phyloP scores from a whole-genome alignment of 2,113 vertebrate genomes.

The Nyctibius bracteatus region DNA sequence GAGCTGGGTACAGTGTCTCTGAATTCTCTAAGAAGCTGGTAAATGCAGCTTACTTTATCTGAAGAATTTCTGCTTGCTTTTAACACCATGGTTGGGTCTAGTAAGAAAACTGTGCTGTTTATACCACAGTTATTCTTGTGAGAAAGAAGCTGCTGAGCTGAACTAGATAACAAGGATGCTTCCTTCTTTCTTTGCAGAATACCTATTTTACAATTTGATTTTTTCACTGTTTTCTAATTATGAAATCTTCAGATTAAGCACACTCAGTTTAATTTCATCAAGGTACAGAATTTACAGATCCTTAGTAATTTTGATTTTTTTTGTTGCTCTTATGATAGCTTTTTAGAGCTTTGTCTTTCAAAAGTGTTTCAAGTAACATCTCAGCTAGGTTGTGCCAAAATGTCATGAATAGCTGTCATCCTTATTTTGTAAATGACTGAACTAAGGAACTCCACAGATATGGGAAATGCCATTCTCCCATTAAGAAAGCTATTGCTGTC shows the following conservation, averaged over 20 bases:
- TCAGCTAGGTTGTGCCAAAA: slow-evolving; percentile 31
- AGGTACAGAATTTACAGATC: not conserved
- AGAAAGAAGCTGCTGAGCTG: not conserved
- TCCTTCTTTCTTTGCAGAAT: not conserved
- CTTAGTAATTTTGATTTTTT: not conserved
- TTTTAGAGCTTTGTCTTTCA: not conserved
- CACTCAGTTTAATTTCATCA: not conserved
- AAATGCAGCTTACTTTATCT: not conserved
- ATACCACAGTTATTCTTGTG: not conserved
- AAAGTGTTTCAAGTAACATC: not conserved
- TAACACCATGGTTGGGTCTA: not conserved
- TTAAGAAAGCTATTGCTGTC: not conserved
- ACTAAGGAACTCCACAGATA: not conserved
- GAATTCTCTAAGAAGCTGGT: not conserved
- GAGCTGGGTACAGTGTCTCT: not conserved
- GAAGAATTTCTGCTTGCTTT: not conserved
- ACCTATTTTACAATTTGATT: not conserved
- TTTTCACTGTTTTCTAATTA: not conserved
- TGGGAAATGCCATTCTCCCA: not conserved
- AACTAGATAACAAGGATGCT: not conserved
- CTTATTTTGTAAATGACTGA: slow-evolving; percentile 5
- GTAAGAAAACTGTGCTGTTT: not conserved
- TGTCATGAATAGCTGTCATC: slow-evolving; percentile 53
- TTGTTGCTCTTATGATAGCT: not conserved
- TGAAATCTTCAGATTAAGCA: not conserved